Conservation (phyloP, 2,113 vertebrate species). For the Rostratula benghalensis region DNA sequence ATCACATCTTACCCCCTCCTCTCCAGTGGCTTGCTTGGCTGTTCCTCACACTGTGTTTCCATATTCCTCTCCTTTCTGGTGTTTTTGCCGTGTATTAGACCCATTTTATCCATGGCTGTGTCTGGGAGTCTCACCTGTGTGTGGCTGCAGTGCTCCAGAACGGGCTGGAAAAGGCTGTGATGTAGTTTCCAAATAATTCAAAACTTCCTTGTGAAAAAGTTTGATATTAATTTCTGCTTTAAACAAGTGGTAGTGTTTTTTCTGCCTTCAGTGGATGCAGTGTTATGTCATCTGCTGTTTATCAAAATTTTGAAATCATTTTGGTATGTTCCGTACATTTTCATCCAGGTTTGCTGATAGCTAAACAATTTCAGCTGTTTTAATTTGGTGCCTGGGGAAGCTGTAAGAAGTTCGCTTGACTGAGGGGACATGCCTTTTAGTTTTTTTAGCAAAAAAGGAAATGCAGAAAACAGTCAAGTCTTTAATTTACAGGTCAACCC, state of each 20-base stretch:
- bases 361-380: neutral
- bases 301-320: neutral
- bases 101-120: accelerated
- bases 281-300: neutral
- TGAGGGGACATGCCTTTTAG: neutral
- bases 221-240: neutral
- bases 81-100: neutral
- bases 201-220: neutral
- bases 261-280: neutral
- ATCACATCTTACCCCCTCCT: neutral
- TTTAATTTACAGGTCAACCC: neutral
- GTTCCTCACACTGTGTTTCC: neutral
- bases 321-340: neutral
- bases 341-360: neutral
- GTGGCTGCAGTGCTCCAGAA: neutral
- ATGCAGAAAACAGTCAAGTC: neutral
- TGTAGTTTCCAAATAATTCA: neutral
- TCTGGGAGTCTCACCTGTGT: neutral
- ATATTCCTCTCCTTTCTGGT: neutral
- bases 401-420: neutral
- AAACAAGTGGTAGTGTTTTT: neutral
- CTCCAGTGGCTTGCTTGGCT: accelerated
- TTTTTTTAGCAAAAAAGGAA: neutral
- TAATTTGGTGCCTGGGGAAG: neutral
- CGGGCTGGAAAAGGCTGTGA: accelerated